Base-by-base conservation (phyloP, 2,888 invertebrate genomes). In the Melolontha melolontha region DNA sequence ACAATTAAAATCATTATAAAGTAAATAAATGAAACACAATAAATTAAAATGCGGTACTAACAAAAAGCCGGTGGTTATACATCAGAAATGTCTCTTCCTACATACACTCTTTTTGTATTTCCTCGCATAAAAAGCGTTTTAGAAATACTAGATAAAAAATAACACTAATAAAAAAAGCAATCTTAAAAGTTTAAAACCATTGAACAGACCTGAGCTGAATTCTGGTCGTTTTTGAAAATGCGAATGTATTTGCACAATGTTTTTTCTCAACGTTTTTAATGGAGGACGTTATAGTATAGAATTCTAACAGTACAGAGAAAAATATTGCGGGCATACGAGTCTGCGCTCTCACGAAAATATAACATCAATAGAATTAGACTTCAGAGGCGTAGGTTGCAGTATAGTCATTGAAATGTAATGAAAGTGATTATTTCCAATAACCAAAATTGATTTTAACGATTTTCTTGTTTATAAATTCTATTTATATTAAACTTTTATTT, bases 1-100 rank as follows among this genome's bases (percentile, higher is more conserved):
- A 44, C 52, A 16, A 64, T 64, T 64, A 64, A 51, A 54, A 52
- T 44, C 64, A 64, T 64, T 40, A 11, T 64, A 62, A 62, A 62
- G 47, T 34, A 47, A 8, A 62, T 49, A 54, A 16, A 16, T 62
- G 12, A 16, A 47, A 34, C 47, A 47, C 47, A 62, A 14, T 62
- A 47, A 17, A 62, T 49, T 62, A 62, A 62, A 62, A 62, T 34
- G 16, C 34, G 29, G 34, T 64, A 42, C 34, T 44, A 54, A 42
- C 34, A 44, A 64, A 64, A 64, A 64, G 64, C 64, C 64, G 64
- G 64, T 54, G 49, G 12, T 8, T 39, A 10, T 34, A 29, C 5
- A 52, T 29, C 5, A 52, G 16, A 29, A 50, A 50, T 50, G 41
- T 22, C n/a, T 16, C 42, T 22, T 41, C 4, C 40, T 29, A 54